Evolutionary conservation across 2,888 invertebrate species (phyloP), one percentile per base, ranked within the genome.

Genomic region (Luffia ferchaultella): DNA sequence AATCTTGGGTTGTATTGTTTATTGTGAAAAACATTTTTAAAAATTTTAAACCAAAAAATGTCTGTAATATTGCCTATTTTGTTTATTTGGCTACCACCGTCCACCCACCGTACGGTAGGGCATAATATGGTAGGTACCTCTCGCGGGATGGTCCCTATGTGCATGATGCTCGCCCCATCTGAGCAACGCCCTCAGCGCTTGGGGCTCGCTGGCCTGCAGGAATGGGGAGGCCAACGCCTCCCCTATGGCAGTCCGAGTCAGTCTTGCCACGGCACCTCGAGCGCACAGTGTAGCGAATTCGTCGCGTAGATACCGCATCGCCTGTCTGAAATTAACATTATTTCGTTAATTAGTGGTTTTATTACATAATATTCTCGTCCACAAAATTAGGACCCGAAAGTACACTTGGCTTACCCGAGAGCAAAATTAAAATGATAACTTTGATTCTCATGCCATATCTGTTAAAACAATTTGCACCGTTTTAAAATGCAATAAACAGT

Each of bases 261-360:
- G 88, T 79, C 65, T 91, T 84, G 75, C 95, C 89, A 53, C 91
- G 77, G 60, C 93, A 76, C 92, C 89, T n/a, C 90, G 87, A 2
- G 91, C 90, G 52, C 90, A 86, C 60, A 91, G 87, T 20, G 95
- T 88, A 1, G 89, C 80, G 49, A 97, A 97, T 79, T 98, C 97
- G 77, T 98, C 97, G 42, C 94, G 88, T 45, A 98, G 87, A 79
- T 92, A 97, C 66, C 96, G 95, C 70, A 95, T 88, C 49, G 96
- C 96, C 73, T 95, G 95, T 12, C 93, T 87, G 65, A 7, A 16
- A 43, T 9, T 16, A 9, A n/a, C n/a, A n/a, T n/a, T n/a, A n/a
- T n/a, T n/a, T n/a, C n/a, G n/a, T n/a, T n/a, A n/a, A n/a, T n/a
- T n/a, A n/a, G n/a, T n/a, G n/a, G n/a, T n/a, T n/a, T n/a, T n/a